phyloP scores from a whole-genome alignment of 2,797 vertebrate genomes.

The Thalassophryne amazonica region DNA sequence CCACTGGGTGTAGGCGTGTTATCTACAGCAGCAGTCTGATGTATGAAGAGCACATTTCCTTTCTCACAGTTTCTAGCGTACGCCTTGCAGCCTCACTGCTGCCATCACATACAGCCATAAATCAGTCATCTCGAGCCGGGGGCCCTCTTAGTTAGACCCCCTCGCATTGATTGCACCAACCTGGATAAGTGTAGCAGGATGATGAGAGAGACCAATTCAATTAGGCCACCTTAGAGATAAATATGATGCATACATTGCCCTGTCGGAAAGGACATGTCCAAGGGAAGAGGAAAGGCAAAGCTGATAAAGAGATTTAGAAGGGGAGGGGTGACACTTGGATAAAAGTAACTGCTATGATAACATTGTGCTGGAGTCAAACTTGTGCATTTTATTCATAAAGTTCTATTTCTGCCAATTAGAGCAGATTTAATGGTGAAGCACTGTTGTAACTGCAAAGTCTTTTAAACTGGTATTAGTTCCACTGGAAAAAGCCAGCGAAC shows the following conservation, averaged over 20 bases:
- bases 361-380: too few species aligned
- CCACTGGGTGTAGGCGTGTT: constrained; percentile 10
- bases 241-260: constrained; percentile 32
- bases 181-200: constrained; percentile 59
- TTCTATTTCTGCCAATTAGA: too few species aligned
- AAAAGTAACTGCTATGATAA: constrained; percentile 50
- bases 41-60: constrained; percentile 14
- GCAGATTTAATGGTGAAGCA: constrained; percentile 2
- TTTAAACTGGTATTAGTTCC: constrained; percentile 32
- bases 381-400: too few species aligned
- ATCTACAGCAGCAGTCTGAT: constrained; percentile 23
- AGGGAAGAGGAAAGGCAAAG: constrained; percentile 2
- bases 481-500: constrained; percentile 45
- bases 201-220: constrained; percentile 68
- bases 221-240: constrained; percentile 57
- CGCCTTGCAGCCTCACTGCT: constrained; percentile 4
- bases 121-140: constrained; percentile 55
- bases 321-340: constrained; percentile 20
- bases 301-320: constrained; percentile 13
- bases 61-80: constrained; percentile 11
- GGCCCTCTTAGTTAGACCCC: constrained; percentile 43
- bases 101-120: constrained; percentile 50
- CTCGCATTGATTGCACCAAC: constrained; percentile 63
- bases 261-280: constrained; percentile 24
- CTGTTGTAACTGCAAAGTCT: constrained; percentile 11